Evolutionary conservation across 2,113 vertebrate species (phyloP), one percentile per base, ranked within the genome.

Genomic region (Hipposideros armiger): DNA sequence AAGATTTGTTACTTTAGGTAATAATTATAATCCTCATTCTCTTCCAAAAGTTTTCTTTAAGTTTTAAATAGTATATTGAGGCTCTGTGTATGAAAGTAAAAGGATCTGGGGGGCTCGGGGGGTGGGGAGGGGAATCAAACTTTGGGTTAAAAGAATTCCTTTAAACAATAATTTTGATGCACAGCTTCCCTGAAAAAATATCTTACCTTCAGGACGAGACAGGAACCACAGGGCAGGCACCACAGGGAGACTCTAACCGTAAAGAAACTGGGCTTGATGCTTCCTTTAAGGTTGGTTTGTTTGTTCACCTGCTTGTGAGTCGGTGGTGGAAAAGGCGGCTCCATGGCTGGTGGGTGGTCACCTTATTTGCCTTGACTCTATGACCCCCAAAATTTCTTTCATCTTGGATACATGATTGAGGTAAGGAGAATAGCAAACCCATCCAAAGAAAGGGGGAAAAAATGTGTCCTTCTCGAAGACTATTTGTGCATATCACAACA

Each of bases 11-110:
- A 62, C 62, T 97, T 97, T 88, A 94, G 90, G 62, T 64, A 94
- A 87, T 92, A 94, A 97, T 96, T 64, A 91, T 88, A 97, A 97
- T 96, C 96, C 96, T 67, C 58, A 66, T 92, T 77, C 69, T 96
- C 9, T 1, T 80, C 47, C 84, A 97, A 92, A 89, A 54, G 52
- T 16, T 15, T 54, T 54, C 52, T 54, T 54, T 54, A 17, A 54
- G 52, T 54, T 54, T 17, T 54, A 54, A 54, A 54, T 54, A 54
- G 52, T 54, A 15, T 54, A 54, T 2, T 9, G 96, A 77, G 26
- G 16, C 14, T 90, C 76, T 92, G 32, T 19, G 84, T 66, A 4
- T 66, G 15, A 11, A 58, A 28, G 28, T 82, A 42, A 87, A 64
- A 69, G 28, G 8, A 13, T 77, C 36, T 36, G 36, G 36, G 36